Conservation (phyloP, 1,140 invertebrate genomes). For the Procambarus virginalis region DNA sequence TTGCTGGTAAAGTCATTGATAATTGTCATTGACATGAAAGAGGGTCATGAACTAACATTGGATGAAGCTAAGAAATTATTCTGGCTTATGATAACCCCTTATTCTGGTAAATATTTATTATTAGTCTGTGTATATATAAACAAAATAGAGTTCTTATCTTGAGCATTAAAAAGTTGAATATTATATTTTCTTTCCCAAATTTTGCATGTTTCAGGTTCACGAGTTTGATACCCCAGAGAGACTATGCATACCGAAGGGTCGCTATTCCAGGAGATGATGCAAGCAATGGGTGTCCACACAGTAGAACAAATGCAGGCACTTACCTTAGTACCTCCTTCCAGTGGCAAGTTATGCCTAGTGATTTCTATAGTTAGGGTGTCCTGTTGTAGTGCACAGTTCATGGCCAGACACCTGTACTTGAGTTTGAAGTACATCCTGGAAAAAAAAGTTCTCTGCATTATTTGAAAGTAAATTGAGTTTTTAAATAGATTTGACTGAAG, state of each 20-base stretch:
- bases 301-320: constrained; percentile 56
- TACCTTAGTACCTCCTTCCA: constrained; percentile 20
- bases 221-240: constrained; percentile 52
- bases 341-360: background rate
- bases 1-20: no score
- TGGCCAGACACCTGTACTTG: no score
- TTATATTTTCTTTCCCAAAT: background rate
- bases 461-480: background rate
- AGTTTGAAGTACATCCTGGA: background rate
- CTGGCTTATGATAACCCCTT: no score
- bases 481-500: no score
- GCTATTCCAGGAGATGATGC: constrained; percentile 64
- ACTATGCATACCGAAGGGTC: constrained; percentile 50
- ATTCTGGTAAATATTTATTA: no score
- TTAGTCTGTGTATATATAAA: background rate
- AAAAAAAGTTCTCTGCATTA: background rate
- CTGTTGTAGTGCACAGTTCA: background rate
- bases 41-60: no score
- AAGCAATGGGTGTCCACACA: constrained; percentile 49
- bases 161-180: background rate
- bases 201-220: constrained; percentile 23
- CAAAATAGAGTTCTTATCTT: background rate
- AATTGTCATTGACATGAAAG: no score
- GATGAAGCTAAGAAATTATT: no score
- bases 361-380: background rate